Conservation (phyloP, 2,797 vertebrate genomes). For the Sebastes steindachneri region DNA sequence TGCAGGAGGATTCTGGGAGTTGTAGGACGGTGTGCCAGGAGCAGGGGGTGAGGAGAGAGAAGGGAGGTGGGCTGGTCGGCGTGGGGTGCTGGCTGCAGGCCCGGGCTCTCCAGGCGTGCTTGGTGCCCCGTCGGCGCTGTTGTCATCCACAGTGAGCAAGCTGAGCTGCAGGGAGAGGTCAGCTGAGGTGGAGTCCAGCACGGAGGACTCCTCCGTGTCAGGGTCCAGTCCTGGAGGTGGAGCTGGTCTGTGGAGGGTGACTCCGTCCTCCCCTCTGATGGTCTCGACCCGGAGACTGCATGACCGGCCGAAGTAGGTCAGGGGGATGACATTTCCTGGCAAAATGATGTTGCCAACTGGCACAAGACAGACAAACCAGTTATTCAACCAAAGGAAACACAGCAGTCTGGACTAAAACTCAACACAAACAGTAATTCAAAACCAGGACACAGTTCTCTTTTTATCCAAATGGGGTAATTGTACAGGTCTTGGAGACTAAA, state of each 20-base stretch:
- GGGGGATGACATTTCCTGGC: slow-evolving; percentile 86
- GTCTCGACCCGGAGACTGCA: slow-evolving; percentile 83
- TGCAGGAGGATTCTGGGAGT: slow-evolving; percentile 42
- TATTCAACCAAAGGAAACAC: not conserved
- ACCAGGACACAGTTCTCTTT: not conserved
- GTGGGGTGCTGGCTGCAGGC: slow-evolving; percentile 79
- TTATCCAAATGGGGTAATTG: not conserved
- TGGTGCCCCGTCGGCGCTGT: not conserved
- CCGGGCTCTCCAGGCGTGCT: slow-evolving; percentile 25
- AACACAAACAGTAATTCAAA: not conserved
- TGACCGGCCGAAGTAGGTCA: slow-evolving; percentile 88
- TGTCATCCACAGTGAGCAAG: slow-evolving; percentile 80
- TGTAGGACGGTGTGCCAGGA: slow-evolving; percentile 46
- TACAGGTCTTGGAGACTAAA: not conserved
- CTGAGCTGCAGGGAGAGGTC: slow-evolving; percentile 88
- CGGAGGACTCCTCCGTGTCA: slow-evolving; percentile 50
- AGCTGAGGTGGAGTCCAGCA: slow-evolving; percentile 69
- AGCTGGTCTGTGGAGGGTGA: slow-evolving; percentile 61
- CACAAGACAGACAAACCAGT: slow-evolving; percentile 32
- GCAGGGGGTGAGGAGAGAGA: slow-evolving; percentile 38
- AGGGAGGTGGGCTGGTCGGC: slow-evolving; percentile 27
- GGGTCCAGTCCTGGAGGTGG: not conserved
- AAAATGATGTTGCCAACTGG: slow-evolving; percentile 89
- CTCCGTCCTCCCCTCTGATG: slow-evolving; percentile 87
- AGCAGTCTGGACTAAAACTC: not conserved